Evolutionary conservation across 2,888 invertebrate species (phyloP).

Genomic region (Herminia tarsipennalis): DNA sequence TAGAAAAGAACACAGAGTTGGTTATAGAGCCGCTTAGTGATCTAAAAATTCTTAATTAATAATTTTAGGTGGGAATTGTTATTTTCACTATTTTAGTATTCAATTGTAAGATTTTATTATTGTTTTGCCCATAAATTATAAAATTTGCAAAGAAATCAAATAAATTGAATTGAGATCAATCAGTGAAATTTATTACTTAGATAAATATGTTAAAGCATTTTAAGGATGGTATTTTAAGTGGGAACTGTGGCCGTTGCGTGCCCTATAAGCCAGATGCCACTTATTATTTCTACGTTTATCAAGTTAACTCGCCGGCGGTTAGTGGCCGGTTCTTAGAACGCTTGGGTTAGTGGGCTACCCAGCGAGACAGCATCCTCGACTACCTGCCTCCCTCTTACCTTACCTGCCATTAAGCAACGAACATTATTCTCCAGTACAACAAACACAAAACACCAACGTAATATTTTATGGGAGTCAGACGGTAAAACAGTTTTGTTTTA

Average conservation of each 20-base stretch:
- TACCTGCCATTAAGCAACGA: constrained; percentile 49
- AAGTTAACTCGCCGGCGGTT: constrained; percentile 20
- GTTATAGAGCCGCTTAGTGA: no score
- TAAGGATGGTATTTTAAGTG: no score
- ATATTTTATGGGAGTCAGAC: constrained; percentile 48
- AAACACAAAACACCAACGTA: constrained; percentile 49
- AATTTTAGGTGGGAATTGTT: no score
- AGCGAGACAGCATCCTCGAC: constrained; percentile 44
- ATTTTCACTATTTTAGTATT: no score
- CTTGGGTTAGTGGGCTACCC: constrained; percentile 57
- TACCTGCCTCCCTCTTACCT: constrained; percentile 59
- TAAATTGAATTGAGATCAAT: no score
- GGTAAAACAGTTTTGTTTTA: constrained; percentile 41
- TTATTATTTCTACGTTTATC: constrained; percentile 47
- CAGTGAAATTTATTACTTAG: no score
- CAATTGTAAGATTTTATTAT: no score
- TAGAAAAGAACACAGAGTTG: no score
- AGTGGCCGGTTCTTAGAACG: constrained; percentile 60
- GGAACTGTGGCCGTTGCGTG: constrained; percentile 34
- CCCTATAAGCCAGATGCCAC: constrained; percentile 39
- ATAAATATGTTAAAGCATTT: no score
- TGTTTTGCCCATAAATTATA: no score
- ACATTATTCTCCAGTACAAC: constrained; percentile 44
- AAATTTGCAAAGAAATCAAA: no score
- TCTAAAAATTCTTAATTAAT: no score